Base-by-base conservation (phyloP, 2,797 vertebrate species). In the Microcaecilia unicolor region DNA sequence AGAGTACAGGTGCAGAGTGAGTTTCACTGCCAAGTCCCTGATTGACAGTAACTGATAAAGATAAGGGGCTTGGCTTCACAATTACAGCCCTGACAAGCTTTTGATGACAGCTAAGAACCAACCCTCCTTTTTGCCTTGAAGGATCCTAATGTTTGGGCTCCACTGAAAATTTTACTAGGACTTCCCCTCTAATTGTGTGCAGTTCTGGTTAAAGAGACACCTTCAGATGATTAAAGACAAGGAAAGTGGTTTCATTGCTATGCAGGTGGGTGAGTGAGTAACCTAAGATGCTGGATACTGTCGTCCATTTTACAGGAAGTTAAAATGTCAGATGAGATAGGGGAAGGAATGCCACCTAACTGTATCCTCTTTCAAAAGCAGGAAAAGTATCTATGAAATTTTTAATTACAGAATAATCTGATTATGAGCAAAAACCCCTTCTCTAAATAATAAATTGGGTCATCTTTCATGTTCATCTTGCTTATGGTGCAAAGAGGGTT, bases 101-200 rank as follows among this genome's bases (percentile, higher is more conserved):
- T 76, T 69, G 67, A 65, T 72, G 76, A 80, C 83, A 84, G 73
- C 34, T 73, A 67, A 72, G 77, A 80, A 78, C 68, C 66, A 62
- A 67, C 49, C 39, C 57, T 27, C 25, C n/a, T 42, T 50, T 31
- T 52, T 44, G 41, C 17, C 58, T 52, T 58, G 66, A 53, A 49
- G 44, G 33, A 20, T 44, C 46, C 77, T 81, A 6, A 55, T 51
- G 48, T 50, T 58, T 62, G 51, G 61, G 58, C 58, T 51, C 34
- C 15, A 31, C 25, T 6, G 46, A 58, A 37, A 49, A 41, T 34
- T 51, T 48, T 53, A 26, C 18, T 16, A 17, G 38, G 28, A 25
- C 21, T n/a, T n/a, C 58, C 18, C 22, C 32, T 32, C 14, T 16
- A 28, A 19, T 41, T 60, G 31, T n/a, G n/a, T n/a, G n/a, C n/a